Evolutionary conservation across 2,888 invertebrate genomes (phyloP), one percentile per base, ranked within the genome.

Genomic region (Leptinotarsa tumamoca): DNA sequence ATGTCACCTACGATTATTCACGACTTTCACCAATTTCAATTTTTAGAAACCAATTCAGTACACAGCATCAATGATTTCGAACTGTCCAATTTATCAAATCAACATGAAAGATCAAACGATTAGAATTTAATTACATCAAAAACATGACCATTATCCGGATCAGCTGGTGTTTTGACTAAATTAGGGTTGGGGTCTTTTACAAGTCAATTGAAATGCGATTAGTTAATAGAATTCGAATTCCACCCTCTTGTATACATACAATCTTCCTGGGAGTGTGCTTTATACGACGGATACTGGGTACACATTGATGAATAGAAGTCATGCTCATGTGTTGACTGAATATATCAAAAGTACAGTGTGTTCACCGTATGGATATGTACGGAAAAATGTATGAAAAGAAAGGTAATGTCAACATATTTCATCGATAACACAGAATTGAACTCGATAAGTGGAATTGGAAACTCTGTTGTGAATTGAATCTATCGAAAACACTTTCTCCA

Each of bases 141-240:
- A 76, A 78, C 75, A 70, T 69, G 74, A 66, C 75, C 77, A 78
- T 76, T 73, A 79, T 76, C 74, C 70, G 75, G 73, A 79, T 78
- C 78, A 78, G 80, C 75, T 75, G 76, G 80, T 82, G 78, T 82
- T 78, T 79, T 72, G 78, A 78, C 75, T 72, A 73, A 82, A 80
- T 82, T 80, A 81, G 80, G 81, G 80, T 78, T 77, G 77, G 79
- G 75, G 79, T 78, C 79, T 79, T 82, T 80, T 80, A 78, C 77
- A 80, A 82, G 82, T 82, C 82, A 82, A 82, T 81, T 82, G 80
- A 81, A 79, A 81, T 79, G 67, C 81, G 81, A 80, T 82, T 81
- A 82, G 82, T 80, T 82, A 82, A 82, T 82, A 81, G 81, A 80
- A 81, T 81, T 79, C 78, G 77, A 50, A 79, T 75, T 76, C 56